Base-by-base conservation (phyloP, 2,113 vertebrate species). In the Brachionichthys hirsutus region DNA sequence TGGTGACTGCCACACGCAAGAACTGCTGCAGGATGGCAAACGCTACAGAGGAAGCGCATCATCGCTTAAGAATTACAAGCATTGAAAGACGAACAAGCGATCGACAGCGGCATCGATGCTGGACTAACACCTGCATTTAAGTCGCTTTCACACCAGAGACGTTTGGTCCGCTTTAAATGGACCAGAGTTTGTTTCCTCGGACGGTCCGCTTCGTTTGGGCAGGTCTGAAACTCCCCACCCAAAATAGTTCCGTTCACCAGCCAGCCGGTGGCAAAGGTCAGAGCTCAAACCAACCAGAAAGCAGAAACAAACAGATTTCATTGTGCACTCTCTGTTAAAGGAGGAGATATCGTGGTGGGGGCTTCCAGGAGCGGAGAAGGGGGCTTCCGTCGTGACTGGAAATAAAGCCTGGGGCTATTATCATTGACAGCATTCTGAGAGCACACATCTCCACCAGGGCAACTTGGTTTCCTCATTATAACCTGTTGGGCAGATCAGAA, bases 261-360 rank as follows among this genome's bases (percentile, higher is more conserved):
- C 71, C 77, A 80, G 76, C 69, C 82, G 74, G 73, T 16, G 3
- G 66, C 70, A 75, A 57, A 75, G 57, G 71, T 80, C 38, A 45
- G 61, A 78, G 73, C 85, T 83, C 72, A 85, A 85, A 83, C 67
- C 20, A 8, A 83, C 77, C 81, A 64, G 75, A 69, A 34, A 63
- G 61, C 15, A 5, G 54, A 61, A 73, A 70, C 69, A 77, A 69
- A 54, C 54, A 49, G 44, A 73, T 73, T 80, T 83, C 71, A 75
- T 79, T 40, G 46, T 70, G 77, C 79, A 77, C 70, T 81, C 54
- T 76, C 63, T n/a, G 78, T 62, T 77, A 83, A 78, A 61, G 50
- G 60, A 81, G 47, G 22, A 35, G 67, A 77, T 54, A 19, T 68
- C 40, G 49, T 20, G 34, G 30, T 49, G 66, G 56, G 57, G 38